These are phyloP conservation scores for Leptobrachium leishanense DNA, from an alignment of 2,113 vertebrate genomes.

Conservation along the genomic window DNA sequence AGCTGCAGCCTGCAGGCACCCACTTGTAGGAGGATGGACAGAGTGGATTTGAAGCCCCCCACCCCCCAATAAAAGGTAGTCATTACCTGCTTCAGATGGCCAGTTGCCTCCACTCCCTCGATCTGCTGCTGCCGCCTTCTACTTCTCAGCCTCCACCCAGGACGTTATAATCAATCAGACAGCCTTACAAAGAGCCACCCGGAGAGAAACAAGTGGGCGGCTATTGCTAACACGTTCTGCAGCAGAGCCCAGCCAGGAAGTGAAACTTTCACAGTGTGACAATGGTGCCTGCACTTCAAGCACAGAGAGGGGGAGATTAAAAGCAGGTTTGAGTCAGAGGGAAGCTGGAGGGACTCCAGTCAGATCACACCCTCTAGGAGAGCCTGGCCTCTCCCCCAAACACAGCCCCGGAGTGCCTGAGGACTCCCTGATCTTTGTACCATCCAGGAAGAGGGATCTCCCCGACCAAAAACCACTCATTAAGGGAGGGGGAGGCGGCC, in stretches of 20 bases:
- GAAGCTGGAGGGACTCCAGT: constrained; percentile 15
- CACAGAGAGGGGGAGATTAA: background rate
- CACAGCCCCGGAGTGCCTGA: constrained; percentile 10
- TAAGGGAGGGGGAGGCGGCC: background rate
- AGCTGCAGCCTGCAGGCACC: too few species aligned
- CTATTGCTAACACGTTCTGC: background rate
- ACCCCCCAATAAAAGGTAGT: too few species aligned
- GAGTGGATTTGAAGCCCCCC: too few species aligned
- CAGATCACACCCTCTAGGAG: constrained; percentile 26
- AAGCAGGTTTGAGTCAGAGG: constrained; percentile 15
- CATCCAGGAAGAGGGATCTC: background rate
- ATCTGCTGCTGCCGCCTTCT: background rate
- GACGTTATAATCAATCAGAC: constrained; percentile 30
- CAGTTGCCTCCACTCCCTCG: background rate
- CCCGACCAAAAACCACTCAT: background rate
- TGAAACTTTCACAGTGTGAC: constrained; percentile 21
- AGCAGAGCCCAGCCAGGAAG: constrained; percentile 26
- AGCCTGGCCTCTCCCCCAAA: constrained; percentile 21
- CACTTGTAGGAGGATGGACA: too few species aligned
- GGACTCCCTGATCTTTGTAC: constrained; percentile 37
- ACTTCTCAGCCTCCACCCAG: background rate
- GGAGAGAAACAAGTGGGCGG: constrained; percentile 17
- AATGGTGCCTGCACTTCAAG: background rate
- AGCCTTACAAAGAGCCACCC: constrained; percentile 1
- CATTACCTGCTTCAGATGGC: constrained; percentile 4